Base-by-base conservation (phyloP, 2,888 invertebrate genomes). In the Tenthredo mesomela region DNA sequence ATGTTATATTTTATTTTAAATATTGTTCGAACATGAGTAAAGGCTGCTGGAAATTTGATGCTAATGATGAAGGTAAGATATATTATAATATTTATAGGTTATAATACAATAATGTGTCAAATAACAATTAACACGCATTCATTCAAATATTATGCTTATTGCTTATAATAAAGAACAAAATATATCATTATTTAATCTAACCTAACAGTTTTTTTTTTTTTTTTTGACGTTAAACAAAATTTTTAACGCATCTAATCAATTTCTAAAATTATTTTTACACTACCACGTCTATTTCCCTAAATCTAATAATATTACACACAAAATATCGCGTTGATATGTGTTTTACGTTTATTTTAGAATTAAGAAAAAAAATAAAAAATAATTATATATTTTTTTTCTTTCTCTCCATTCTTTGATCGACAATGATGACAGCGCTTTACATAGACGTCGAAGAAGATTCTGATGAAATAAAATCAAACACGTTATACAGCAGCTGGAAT, bases 401-500 rank as follows among this genome's bases (percentile, higher is more conserved):
- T 43, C 21, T 29, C n/a, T n/a, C n/a, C n/a, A n/a, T 0, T 18
- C 50, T 33, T 33, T 77, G 15, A 25, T 33, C 5, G 12, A 54
- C 29, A 47, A 84, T 86, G 6, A 6, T 0, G 25, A 85, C 86
- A 95, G 95, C 95, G 29, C 93, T 94, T 85, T 95, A 94, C 86
- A 94, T 95, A 84, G 95, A 95, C 85, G 90, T 94, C 25, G 88
- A 88, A 58, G 91, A 93, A 12, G 92, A 93, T n/a, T 88, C 90
- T 3, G 88, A 90, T n/a, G 89, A 92, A 47, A 93, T 93, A 84
- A 93, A 93, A 43, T 91, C 91, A 78, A 87, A 87, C 1, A 93
- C 91, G 85, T 90, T 90, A n/a, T 94, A 94, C 89, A 95, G 96
- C 37, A 89, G 93, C 75, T 97, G 97, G 97, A 94, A 94, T 85